Conservation (phyloP, 2,888 invertebrate genomes). For the Cryptocheilus praepositus region DNA sequence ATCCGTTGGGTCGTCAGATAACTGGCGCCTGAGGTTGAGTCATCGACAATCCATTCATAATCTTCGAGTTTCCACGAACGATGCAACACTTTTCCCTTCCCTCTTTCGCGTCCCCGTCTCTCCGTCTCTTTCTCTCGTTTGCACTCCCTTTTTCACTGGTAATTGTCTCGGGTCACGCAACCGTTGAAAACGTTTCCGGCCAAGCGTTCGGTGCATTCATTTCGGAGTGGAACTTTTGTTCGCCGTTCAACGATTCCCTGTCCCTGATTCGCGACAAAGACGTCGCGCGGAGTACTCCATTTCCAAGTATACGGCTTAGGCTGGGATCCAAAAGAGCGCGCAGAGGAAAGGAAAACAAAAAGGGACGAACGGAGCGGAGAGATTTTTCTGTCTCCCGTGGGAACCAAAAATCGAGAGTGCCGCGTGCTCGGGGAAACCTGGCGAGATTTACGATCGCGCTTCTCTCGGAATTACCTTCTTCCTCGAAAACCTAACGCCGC, state of each 20-base stretch:
- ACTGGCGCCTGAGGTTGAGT: background rate
- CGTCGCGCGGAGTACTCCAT: no score
- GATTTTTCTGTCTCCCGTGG: slow-evolving; percentile 1
- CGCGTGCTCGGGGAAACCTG: background rate
- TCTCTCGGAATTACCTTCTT: slow-evolving; percentile 1
- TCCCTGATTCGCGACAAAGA: no score
- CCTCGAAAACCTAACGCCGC: no score
- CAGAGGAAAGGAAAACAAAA: no score
- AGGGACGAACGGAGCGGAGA: background rate
- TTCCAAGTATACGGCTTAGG: no score
- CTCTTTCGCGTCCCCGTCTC: no score
- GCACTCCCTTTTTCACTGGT: background rate
- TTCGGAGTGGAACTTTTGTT: no score
- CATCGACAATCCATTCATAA: background rate
- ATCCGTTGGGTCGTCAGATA: background rate
- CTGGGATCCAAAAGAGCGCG: no score
- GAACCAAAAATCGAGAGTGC: slow-evolving; percentile 9
- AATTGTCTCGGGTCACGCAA: no score
- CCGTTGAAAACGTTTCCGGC: no score
- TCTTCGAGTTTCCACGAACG: background rate
- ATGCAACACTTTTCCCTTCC: background rate
- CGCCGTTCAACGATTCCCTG: no score
- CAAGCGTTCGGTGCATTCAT: no score
- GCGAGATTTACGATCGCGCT: slow-evolving; percentile 5
- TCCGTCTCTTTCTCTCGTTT: background rate